Conservation (phyloP, 2,797 vertebrate genomes). For the Cossypha heuglini region DNA sequence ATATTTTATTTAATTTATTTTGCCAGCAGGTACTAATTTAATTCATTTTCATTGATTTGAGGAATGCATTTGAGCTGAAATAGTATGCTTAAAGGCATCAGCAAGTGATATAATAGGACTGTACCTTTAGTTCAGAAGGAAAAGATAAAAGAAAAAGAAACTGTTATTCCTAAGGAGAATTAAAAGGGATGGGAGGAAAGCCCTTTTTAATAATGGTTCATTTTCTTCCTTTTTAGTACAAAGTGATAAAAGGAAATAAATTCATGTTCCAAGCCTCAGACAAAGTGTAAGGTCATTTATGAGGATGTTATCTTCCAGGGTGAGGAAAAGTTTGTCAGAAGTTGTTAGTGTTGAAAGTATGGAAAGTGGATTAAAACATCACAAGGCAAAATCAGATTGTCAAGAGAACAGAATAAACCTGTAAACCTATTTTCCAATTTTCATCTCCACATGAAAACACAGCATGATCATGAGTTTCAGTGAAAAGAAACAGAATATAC, state of each 20-base stretch:
- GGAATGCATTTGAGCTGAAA: conserved; percentile 52
- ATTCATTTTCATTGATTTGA: conserved; percentile 60
- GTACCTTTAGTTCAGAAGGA: conserved; percentile 33
- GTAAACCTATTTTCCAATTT: conserved; percentile 74
- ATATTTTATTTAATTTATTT: conserved; percentile 56
- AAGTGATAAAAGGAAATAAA: conserved; percentile 73
- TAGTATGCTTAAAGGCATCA: conserved; percentile 57
- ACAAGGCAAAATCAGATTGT: conserved; percentile 30
- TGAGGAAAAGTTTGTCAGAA: conserved; percentile 53
- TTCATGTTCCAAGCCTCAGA: conserved; percentile 60
- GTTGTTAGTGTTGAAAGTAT: conserved; percentile 44
- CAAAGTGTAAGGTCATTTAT: conserved; percentile 50
- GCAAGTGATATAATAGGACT: conserved; percentile 20
- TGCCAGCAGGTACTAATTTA: conserved; percentile 55
- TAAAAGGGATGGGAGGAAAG: neutral
- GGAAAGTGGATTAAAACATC: conserved; percentile 67
- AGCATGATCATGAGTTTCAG: conserved; percentile 28
- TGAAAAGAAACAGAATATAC: conserved; percentile 17
- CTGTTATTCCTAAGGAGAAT: conserved; percentile 33
- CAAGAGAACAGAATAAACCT: conserved; percentile 60
- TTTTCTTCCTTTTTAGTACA: conserved; percentile 64
- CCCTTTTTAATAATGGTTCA: conserved; percentile 54
- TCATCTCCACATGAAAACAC: conserved; percentile 69
- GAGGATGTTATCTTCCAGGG: conserved; percentile 46
- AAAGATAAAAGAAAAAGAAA: conserved; percentile 61